Evolutionary conservation across 2,113 vertebrate species (phyloP).

Genomic region (Leptodactylus fuscus): DNA sequence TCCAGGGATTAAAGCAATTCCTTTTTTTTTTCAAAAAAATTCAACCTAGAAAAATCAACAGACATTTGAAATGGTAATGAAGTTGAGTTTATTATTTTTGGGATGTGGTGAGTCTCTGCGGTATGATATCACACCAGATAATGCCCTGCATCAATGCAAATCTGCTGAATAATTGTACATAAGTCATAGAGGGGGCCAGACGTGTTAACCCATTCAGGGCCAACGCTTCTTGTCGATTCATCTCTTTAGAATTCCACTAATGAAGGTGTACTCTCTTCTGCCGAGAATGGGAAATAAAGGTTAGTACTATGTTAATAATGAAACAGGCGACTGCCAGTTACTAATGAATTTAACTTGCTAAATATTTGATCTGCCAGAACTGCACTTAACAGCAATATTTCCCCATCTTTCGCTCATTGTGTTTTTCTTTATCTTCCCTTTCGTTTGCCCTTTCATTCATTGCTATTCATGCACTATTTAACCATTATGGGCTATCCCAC

Average conservation of each 20-base stretch:
- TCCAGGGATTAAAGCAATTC: constrained; percentile 27
- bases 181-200: neutral
- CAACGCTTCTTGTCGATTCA: neutral
- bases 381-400: constrained; percentile 53
- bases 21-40: neutral
- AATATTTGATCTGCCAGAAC: constrained; percentile 49
- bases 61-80: constrained; percentile 57
- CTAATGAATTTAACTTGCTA: constrained; percentile 53
- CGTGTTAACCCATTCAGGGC: neutral
- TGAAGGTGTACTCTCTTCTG: constrained; percentile 11
- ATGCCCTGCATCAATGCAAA: neutral
- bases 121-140: constrained; percentile 40
- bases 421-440: constrained; percentile 43
- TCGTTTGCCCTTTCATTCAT: constrained; percentile 44
- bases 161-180: constrained; percentile 21
- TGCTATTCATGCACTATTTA: constrained; percentile 52
- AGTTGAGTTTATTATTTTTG: constrained; percentile 60
- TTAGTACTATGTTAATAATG: constrained; percentile 44
- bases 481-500: constrained; percentile 25
- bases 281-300: constrained; percentile 31
- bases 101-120: constrained; percentile 17
- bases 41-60: constrained; percentile 55
- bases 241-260: neutral
- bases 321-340: constrained; percentile 26
- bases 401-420: constrained; percentile 39